Evolutionary conservation across 2,113 vertebrate genomes (phyloP), one percentile per base, ranked within the genome.

Genomic region (Pipa parva): DNA sequence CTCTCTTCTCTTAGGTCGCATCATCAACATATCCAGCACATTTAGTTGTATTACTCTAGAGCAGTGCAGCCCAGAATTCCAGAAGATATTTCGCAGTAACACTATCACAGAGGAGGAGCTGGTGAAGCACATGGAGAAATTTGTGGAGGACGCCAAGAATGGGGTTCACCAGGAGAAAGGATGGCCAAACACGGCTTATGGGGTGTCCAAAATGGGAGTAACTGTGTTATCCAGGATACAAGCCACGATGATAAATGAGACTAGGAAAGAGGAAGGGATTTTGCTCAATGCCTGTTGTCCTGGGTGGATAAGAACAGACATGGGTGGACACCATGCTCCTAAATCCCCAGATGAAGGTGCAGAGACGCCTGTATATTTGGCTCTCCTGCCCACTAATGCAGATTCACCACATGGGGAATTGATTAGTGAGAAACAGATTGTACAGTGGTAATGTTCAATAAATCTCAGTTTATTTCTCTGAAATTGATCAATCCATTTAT

Each of bases 231-330:
- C 92, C 42, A 86, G 88, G 76, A 98, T 98, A 79, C 85, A 86
- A 0, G 93, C 95, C 6, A 76, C 85, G 12, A 75, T 75, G 20
- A 36, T 96, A 7, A 83, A 58, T 0, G 72, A 87, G 73, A 75
- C 88, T 15, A 90, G 92, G 66, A 77, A 76, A 1, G 79, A 57
- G 0, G 92, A 96, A 4, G 79, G 83, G 77, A 90, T 98, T 73
- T 83, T 98, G 5, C 82, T 94, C 68, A 96, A 97, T 0, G 91
- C 92, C 74, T 97, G 95, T 72, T 97, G 94, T 57, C 96, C 95
- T 0, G 95, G 94, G 0, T 97, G 94, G 93, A 92, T 97, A 8
- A 89, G 89, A 77, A 97, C 94, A 0, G 91, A 97, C 73, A 92
- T 95, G 91, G 88, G 85, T 0, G 93, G 92, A 0, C 79, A 85